Conservation (phyloP, 30 jellyfish, hydroid and myxozoan species). For the Aurelia coerulea region DNA sequence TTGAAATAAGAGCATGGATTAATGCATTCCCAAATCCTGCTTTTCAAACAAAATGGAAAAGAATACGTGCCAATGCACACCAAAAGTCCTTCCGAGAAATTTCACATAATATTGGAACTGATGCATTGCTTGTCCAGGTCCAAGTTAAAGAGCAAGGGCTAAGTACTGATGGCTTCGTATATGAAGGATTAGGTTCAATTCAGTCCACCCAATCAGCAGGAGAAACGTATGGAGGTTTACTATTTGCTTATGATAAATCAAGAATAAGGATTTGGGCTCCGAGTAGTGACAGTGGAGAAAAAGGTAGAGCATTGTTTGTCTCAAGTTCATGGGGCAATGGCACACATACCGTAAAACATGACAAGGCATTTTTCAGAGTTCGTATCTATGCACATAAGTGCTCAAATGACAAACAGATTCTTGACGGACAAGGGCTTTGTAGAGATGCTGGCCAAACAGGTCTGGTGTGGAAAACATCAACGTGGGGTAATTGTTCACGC, state of each 20-base stretch:
- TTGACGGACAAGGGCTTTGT: constrained; percentile 91
- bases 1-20: constrained; percentile 92
- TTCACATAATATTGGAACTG: constrained; percentile 58
- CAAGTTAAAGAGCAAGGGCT: constrained; percentile 53
- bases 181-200: constrained; percentile 90
- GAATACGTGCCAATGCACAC: constrained; percentile 71
- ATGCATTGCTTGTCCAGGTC: constrained; percentile 73
- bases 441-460: constrained; percentile 72
- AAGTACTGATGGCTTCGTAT: constrained; percentile 50
- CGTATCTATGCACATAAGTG: constrained; percentile 83
- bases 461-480: constrained; percentile 63
- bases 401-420: constrained; percentile 36
- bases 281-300: constrained; percentile 67
- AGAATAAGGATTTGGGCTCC: constrained; percentile 94
- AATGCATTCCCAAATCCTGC: constrained; percentile 88
- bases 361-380: constrained; percentile 68
- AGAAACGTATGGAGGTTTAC: constrained; percentile 82
- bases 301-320: constrained; percentile 70
- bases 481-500: constrained; percentile 89
- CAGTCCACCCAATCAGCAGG: constrained; percentile 74
- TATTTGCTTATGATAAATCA: constrained; percentile 83
- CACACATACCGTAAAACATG: constrained; percentile 47
- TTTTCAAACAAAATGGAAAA: constrained; percentile 87
- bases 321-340: constrained; percentile 94
- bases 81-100: constrained; percentile 75